Evolutionary conservation across 2,888 invertebrate species (phyloP), one percentile per base, ranked within the genome.

Genomic region (Eutolmus rufibarbis): DNA sequence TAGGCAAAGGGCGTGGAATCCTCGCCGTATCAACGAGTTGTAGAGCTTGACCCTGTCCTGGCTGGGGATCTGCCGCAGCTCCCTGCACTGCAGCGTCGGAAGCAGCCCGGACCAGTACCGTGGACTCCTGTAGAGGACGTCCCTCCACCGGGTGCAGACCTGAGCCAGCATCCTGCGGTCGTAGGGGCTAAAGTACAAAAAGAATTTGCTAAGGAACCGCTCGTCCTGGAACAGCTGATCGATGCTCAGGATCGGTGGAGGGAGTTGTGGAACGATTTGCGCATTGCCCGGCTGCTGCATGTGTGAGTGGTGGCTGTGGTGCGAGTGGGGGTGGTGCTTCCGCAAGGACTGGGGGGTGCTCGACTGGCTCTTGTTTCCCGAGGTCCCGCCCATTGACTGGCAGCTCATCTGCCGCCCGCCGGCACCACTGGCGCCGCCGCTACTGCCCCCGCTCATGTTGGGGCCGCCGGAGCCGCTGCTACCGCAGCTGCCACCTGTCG

Each of bases 121-220:
- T n/a, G 96, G 96, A 90, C 96, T 95, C 87, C 97, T 95, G 93
- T 98, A 98, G 87, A 98, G 93, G 87, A 97, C 94, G 91, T 98
- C 97, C 89, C 97, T 95, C 98, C 98, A 98, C 91, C 95, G 94
- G 88, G 95, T 94, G 93, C 98, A 98, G 87, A 97, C 95, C 93
- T 97, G 97, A 14, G 97, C 97, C 90, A 98, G 94, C 16, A 95
- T 93, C 88, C 97, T 95, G 88, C 97, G 94, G 90, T 98, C 98
- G 89, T 94, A 94, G 16, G 96, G 94, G 89, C 94, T 95, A 92
- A 97, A 97, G 92, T 96, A 97, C 74, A 95, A 94, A 93, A 98
- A 98, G 93, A 98, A 97, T 91, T 95, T 95, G 88, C 95, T 94
- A 66, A 98, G 94, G 92, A 98, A 98, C 89, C 95, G 94, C 90